Percentiles rank a stretch among this genome's conserved stretches.
Evolutionary conservation across 2,113 vertebrate genomes (phyloP).

Genomic region (Sula dactylatra): DNA sequence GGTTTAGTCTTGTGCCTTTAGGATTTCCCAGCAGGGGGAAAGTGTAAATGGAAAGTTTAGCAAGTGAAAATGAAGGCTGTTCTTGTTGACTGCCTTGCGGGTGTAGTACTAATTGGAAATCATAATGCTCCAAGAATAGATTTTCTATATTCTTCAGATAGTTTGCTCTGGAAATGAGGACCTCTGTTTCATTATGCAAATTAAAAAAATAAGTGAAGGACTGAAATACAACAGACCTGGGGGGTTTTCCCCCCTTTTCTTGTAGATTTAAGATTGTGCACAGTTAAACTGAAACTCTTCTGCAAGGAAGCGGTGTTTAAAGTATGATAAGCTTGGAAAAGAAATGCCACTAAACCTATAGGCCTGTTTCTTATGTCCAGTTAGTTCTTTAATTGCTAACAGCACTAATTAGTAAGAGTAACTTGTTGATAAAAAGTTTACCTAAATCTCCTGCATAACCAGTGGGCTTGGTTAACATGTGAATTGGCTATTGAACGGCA

Average conservation of each 20-base stretch:
- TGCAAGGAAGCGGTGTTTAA: background rate
- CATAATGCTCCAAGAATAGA: background rate
- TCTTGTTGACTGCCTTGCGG: conserved; percentile 18
- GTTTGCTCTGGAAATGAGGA: background rate
- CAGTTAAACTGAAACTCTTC: background rate
- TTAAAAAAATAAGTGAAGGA: background rate
- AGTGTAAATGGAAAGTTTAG: conserved; percentile 45
- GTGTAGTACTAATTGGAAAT: conserved; percentile 35
- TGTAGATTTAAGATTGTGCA: background rate
- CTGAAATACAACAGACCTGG: background rate
- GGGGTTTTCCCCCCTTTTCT: background rate
- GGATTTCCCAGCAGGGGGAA: conserved; percentile 28
- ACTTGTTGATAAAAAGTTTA: background rate
- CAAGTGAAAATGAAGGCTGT: conserved; percentile 12
- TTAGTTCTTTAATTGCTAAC: too few species aligned
- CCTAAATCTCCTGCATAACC: background rate
- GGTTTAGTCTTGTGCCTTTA: conserved; percentile 14
- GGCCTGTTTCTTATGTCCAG: background rate
- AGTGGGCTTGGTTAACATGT: background rate
- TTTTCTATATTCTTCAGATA: background rate
- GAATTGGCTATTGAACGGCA: background rate
- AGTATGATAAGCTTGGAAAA: background rate
- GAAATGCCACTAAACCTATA: background rate
- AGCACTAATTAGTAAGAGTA: background rate
- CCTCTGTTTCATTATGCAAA: background rate